A percentile compares a stretch with the other conserved stretches of the same genome.
phyloP scores from a whole-genome alignment of 2,113 vertebrate genomes.

The Spilogale gracilis region DNA sequence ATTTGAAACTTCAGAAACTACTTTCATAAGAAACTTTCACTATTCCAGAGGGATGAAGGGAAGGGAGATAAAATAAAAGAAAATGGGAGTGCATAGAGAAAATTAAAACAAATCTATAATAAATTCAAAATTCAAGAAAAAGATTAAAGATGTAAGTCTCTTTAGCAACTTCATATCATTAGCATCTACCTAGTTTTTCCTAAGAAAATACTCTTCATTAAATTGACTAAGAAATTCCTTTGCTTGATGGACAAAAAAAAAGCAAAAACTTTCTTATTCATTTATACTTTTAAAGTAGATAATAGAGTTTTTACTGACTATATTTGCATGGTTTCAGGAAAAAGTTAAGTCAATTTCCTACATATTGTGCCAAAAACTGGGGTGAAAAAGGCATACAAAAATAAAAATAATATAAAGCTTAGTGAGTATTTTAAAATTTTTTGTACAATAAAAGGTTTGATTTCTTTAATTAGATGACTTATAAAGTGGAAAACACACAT shows the following conservation, averaged over 20 bases:
- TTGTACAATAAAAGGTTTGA: not conserved
- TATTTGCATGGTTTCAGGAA: constrained; percentile 32
- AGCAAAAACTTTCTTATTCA: not conserved
- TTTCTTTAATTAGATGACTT: constrained; percentile 52
- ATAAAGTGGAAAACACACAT: constrained; percentile 28
- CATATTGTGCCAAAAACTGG: not conserved
- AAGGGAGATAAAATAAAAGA: constrained; percentile 18
- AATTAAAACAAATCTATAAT: constrained; percentile 33
- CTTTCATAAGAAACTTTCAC: constrained; percentile 54
- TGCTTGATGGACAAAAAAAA: not conserved
- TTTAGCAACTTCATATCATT: not conserved
- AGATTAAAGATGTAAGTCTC: not conserved
- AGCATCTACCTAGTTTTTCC: not conserved
- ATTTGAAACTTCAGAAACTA: constrained; percentile 62
- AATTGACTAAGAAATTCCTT: constrained; percentile 36
- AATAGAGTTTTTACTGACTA: constrained; percentile 3
- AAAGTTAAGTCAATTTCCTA: constrained; percentile 38
- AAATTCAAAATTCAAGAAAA: constrained; percentile 19
- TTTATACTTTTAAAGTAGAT: constrained; percentile 29
- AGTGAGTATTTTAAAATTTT: not conserved
- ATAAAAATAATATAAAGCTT: constrained; percentile 26
- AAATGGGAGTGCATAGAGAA: constrained; percentile 35
- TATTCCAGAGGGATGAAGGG: constrained; percentile 17
- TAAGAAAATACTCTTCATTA: not conserved
- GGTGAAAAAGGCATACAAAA: constrained; percentile 40